phyloP scores from a whole-genome alignment of 2,113 vertebrate genomes.

The Dasyornis broadbenti region DNA sequence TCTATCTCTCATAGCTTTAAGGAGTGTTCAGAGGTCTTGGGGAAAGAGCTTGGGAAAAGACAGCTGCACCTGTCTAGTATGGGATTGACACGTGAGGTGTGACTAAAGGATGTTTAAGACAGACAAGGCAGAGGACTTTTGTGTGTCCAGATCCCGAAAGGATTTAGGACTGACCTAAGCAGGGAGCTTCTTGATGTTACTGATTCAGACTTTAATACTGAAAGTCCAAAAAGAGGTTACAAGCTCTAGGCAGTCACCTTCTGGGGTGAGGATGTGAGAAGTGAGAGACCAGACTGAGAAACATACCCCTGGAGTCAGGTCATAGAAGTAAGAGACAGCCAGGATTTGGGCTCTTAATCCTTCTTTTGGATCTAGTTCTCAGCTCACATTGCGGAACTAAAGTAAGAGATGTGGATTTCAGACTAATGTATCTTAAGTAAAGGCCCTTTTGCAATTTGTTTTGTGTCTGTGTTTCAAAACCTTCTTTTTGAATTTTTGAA shows the following conservation, averaged over 20 bases:
- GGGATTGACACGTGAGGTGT: not conserved
- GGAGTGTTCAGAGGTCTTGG: not conserved
- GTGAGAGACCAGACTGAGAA: not conserved
- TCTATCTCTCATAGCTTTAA: not conserved
- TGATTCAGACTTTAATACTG: not conserved
- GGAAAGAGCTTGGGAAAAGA: not conserved
- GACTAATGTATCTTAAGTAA: not conserved
- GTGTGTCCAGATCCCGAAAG: not conserved
- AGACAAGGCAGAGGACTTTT: not conserved
- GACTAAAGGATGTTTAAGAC: not conserved
- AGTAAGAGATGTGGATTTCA: not conserved
- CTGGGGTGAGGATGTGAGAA: not conserved
- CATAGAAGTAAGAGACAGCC: not conserved
- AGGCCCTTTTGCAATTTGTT: not conserved
- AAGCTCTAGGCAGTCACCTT: not conserved
- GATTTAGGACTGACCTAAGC: not conserved
- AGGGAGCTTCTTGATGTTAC: not conserved
- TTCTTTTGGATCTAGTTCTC: not conserved
- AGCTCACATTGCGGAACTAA: not conserved
- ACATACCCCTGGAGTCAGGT: not conserved
- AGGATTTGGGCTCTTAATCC: not conserved
- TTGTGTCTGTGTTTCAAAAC: not conserved
- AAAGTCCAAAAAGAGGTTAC: not conserved
- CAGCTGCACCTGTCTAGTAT: not conserved
- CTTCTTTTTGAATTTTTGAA: not conserved